These are phyloP conservation scores for Neelides sp. DNA, from an alignment of 1,140 invertebrate species.

Conservation along the genomic window DNA sequence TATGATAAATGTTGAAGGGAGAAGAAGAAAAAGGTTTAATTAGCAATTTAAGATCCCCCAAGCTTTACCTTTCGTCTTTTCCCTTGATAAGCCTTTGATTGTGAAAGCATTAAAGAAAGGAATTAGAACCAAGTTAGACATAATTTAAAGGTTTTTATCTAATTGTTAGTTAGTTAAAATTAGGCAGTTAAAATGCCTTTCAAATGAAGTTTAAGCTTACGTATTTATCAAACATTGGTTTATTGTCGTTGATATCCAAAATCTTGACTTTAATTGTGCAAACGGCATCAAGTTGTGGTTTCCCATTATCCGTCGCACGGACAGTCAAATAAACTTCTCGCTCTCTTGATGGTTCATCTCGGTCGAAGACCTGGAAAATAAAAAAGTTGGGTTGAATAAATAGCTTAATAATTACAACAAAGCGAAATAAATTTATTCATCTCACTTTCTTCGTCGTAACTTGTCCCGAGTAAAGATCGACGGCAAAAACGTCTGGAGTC, in stretches of 20 bases:
- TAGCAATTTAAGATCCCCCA: too few relatives aligned
- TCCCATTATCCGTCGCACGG: constrained; percentile 71
- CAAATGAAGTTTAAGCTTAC: too few relatives aligned
- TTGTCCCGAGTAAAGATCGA: constrained; percentile 56
- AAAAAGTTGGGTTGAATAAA: constrained; percentile 16
- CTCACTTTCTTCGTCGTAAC: constrained; percentile 56
- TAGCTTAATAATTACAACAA: too few relatives aligned
- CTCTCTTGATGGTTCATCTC: constrained; percentile 70
- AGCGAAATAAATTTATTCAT: too few relatives aligned
- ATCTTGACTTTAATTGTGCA: constrained; percentile 78
- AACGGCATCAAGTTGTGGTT: constrained; percentile 65
- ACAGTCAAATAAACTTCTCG: constrained; percentile 68
- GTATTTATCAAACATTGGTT: constrained; percentile 71
- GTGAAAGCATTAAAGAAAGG: constrained; percentile 12
- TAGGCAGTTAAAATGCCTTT: too few relatives aligned
- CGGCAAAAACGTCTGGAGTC: constrained; percentile 61
- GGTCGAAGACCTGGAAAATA: constrained; percentile 52
- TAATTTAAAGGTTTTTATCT: too few relatives aligned
- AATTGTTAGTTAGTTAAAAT: too few relatives aligned
- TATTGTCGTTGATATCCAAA: constrained; percentile 71
- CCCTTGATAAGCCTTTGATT: constrained; percentile 12
- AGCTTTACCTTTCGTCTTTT: constrained; percentile 20
- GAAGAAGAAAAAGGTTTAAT: too few relatives aligned
- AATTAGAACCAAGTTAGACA: too few relatives aligned
- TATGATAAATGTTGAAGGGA: too few relatives aligned